Evolutionary conservation across 2,113 vertebrate species (phyloP).

Genomic region (Limanda limanda): DNA sequence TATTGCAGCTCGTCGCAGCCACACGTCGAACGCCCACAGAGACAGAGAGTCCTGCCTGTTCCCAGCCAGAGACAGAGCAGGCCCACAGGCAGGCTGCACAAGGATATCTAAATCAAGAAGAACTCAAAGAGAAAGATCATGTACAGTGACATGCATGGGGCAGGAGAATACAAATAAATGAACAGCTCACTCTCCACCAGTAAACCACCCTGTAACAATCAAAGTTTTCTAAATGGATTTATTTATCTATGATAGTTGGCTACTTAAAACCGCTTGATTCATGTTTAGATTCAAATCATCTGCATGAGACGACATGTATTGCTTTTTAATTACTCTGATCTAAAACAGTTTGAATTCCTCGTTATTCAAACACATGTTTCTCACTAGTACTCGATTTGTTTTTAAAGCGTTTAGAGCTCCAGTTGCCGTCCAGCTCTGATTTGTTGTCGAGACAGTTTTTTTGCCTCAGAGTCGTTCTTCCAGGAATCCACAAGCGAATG

Average conservation of each 20-base stretch:
- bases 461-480: neutral
- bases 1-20: constrained; percentile 53
- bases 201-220: neutral
- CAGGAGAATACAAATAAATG: neutral
- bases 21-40: constrained; percentile 40
- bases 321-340: no score
- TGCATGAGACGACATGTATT: neutral
- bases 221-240: constrained; percentile 15
- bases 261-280: no score
- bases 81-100: neutral
- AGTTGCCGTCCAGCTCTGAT: neutral
- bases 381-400: neutral
- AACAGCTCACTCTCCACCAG: neutral
- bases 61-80: constrained; percentile 18
- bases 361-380: neutral
- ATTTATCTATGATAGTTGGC: no score
- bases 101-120: neutral
- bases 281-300: neutral
- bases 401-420: neutral
- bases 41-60: constrained; percentile 17
- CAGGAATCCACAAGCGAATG: neutral
- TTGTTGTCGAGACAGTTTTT: neutral
- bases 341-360: neutral
- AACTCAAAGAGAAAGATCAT: neutral
- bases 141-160: neutral